Base-by-base conservation (phyloP, 2,113 vertebrate genomes). In the Fregata magnificens region DNA sequence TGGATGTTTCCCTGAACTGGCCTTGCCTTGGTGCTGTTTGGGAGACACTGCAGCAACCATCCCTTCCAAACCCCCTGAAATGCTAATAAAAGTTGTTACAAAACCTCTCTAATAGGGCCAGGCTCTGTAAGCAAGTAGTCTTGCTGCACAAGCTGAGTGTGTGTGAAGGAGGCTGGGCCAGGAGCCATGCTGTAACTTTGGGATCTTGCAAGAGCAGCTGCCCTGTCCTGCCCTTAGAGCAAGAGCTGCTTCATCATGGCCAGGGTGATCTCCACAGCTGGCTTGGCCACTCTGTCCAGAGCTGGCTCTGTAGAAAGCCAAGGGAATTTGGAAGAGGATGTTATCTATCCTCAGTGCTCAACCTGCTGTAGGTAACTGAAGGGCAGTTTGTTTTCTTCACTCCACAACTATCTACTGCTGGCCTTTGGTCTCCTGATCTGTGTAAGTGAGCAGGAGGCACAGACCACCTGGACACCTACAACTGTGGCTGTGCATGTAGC, bases 1-100 rank as follows among this genome's bases (percentile, higher is more conserved):
- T 16, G 80, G 91, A 45, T 94, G 90, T 88, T 81, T 90, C 95
- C 94, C 95, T 97, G 93, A 95, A 94, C 71, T 82, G 66, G 84
- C 91, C 86, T 94, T 88, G 82, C 70, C 53, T 88, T 19, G 32
- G 31, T 69, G 88, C 77, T 31, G 0, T 47, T 25, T 17, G 73
- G 91, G 90, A 93, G 86, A 44, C 63, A 44, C 45, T 83, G 63
- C 53, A 95, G 81, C 90, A 73, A 49, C 53, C 62, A 62, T 32
- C 59, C 70, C 61, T 86, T 89, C 86, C 56, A 79, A 79, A 50
- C 47, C 45, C 77, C 62, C 92, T 59, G 71, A 89, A 87, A 91
- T 9, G 36, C 88, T 95, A 65, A 80, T 59, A 95, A 28, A 81
- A 92, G 88, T 90, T 90, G 55, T 88, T 90, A 86, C 31, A 88